A percentile compares a stretch with the other conserved stretches of the same genome.
Evolutionary conservation across 2,113 vertebrate genomes (phyloP).

Genomic region (Isurus oxyrinchus): DNA sequence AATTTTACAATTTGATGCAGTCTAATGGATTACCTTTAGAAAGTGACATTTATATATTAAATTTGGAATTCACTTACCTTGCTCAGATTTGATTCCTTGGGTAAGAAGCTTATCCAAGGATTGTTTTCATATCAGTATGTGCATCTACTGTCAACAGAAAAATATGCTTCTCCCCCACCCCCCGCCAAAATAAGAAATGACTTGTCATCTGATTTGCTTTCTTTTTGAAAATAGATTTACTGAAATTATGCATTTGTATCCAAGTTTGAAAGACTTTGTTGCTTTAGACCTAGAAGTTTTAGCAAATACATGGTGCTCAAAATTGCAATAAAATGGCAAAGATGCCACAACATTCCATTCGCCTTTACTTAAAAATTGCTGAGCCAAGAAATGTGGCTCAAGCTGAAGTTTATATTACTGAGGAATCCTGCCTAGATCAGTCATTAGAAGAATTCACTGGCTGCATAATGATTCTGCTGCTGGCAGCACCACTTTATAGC

Average conservation of each 20-base stretch:
- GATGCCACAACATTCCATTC: background rate
- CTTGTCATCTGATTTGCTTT: background rate
- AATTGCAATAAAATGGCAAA: background rate
- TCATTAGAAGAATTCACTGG: background rate
- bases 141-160: background rate
- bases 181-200: background rate
- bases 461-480: background rate
- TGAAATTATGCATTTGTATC: background rate
- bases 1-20: background rate
- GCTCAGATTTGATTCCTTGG: background rate
- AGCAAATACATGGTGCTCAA: background rate
- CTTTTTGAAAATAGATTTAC: slow-evolving; percentile 1
- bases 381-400: background rate
- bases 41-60: background rate
- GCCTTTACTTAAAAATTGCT: background rate
- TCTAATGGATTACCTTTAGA: background rate
- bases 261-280: background rate
- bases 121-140: background rate
- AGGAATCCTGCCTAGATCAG: background rate
- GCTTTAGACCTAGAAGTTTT: background rate
- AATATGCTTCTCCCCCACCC: background rate
- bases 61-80: background rate
- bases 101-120: background rate
- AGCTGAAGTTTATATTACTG: background rate
- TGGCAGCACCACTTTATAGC: background rate